These are phyloP conservation scores for Saguinus imperator DNA, from an alignment of 2,113 vertebrate genomes.

Conservation along the genomic window DNA sequence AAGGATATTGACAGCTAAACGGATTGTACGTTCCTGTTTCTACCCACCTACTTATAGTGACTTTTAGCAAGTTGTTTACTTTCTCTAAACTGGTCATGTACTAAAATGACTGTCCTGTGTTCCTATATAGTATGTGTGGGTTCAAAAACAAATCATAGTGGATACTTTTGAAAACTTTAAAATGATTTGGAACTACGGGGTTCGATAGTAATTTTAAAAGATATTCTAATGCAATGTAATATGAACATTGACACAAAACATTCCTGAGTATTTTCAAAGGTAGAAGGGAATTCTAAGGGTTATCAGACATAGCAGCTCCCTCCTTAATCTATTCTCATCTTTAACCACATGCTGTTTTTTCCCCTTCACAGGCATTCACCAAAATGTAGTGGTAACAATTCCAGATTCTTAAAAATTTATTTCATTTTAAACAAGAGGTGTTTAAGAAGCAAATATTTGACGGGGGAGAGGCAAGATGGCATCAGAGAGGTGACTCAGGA, in stretches of 20 bases:
- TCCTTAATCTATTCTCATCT: background rate
- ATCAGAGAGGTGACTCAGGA: too few species aligned
- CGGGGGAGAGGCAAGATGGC: too few species aligned
- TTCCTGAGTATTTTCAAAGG: background rate
- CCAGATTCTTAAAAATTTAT: background rate
- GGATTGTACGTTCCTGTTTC: background rate
- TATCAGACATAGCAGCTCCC: fast-evolving
- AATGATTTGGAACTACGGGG: background rate
- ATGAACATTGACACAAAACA: background rate
- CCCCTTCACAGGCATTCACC: background rate
- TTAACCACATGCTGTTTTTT: background rate
- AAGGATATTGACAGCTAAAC: background rate
- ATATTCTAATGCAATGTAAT: background rate
- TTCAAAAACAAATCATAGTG: background rate
- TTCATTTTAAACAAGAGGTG: background rate
- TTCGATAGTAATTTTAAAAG: background rate
- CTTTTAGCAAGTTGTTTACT: background rate
- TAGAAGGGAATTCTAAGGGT: background rate
- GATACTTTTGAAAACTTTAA: background rate
- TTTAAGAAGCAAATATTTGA: background rate
- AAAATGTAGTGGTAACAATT: background rate
- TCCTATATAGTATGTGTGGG: background rate
- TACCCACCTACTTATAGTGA: background rate
- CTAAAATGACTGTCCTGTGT: background rate
- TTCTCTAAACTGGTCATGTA: background rate